Percentiles rank a stretch among this genome's conserved stretches.
Evolutionary conservation across 2,113 vertebrate species (phyloP).

Genomic region (Oryzias javanicus): DNA sequence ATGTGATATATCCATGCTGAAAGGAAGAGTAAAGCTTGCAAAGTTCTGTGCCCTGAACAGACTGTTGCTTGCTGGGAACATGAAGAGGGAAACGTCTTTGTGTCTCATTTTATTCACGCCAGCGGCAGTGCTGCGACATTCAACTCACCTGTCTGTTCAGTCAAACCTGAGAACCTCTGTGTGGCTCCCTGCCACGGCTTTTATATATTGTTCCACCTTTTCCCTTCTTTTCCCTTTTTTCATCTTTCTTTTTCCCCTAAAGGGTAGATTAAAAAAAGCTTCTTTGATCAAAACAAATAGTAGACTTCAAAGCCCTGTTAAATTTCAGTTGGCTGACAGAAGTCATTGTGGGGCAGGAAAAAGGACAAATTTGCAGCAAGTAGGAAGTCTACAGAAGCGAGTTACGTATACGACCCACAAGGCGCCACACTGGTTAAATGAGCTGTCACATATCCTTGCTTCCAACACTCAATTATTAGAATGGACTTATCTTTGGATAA

Average conservation of each 20-base stretch:
- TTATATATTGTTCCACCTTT: slow-evolving; percentile 14
- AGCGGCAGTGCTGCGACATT: slow-evolving; percentile 9
- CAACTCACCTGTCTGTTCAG: slow-evolving; percentile 28
- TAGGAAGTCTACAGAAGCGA: too few species aligned
- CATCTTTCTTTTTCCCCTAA: neutral
- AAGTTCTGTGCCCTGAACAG: too few species aligned
- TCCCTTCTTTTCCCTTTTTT: neutral
- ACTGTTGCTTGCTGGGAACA: too few species aligned
- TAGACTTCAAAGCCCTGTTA: slow-evolving; percentile 34
- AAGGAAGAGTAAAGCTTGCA: too few species aligned
- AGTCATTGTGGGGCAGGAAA: neutral
- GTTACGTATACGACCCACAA: too few species aligned
- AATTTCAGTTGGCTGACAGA: slow-evolving; percentile 20
- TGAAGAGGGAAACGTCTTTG: too few species aligned
- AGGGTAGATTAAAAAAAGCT: slow-evolving; percentile 35
- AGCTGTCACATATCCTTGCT: too few species aligned
- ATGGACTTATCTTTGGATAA: too few species aligned
- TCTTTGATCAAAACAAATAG: slow-evolving; percentile 27
- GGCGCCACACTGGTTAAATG: too few species aligned
- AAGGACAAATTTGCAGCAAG: too few species aligned
- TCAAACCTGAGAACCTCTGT: slow-evolving; percentile 19
- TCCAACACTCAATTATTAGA: too few species aligned
- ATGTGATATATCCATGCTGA: too few species aligned
- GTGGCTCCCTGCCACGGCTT: slow-evolving; percentile 20
- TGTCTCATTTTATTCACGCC: slow-evolving; percentile 19